Conservation (phyloP, 1,140 invertebrate species). For the Pararge aegeria region DNA sequence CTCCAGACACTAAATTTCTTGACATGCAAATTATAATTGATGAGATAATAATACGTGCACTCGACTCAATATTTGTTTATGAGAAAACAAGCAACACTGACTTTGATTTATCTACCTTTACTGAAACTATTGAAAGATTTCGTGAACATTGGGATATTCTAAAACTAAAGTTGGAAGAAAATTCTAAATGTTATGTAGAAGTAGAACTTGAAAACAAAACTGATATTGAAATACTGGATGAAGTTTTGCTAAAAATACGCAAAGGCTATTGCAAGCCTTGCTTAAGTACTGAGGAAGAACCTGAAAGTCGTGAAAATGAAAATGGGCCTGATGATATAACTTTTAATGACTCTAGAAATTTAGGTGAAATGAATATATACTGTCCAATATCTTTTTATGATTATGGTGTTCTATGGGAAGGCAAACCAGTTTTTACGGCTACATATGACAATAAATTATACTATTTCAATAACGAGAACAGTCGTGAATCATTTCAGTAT, state of each 20-base stretch:
- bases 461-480: slow-evolving; percentile 68
- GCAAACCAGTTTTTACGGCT: slow-evolving; percentile 75
- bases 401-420: slow-evolving; percentile 79
- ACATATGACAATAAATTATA: slow-evolving; percentile 78
- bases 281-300: slow-evolving; percentile 41
- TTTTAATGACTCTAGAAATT: slow-evolving; percentile 60
- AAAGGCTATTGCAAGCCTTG: slow-evolving; percentile 44
- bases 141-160: slow-evolving; percentile 61
- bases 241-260: slow-evolving; percentile 59
- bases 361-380: slow-evolving; percentile 79
- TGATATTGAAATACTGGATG: slow-evolving; percentile 58
- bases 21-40: slow-evolving; percentile 43
- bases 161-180: slow-evolving; percentile 63
- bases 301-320: slow-evolving; percentile 43
- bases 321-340: slow-evolving; percentile 43
- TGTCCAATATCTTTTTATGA: slow-evolving; percentile 79
- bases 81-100: slow-evolving; percentile 22
- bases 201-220: slow-evolving; percentile 59
- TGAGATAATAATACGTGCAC: slow-evolving; percentile 33
- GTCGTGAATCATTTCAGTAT: slow-evolving; percentile 67
- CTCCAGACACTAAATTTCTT: slow-evolving; percentile 18
- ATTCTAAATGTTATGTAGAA: slow-evolving; percentile 50
- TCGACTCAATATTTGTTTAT: slow-evolving; percentile 25
- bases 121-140: slow-evolving; percentile 61
- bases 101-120: slow-evolving; percentile 33